These are phyloP conservation scores for Bombyx mandarina DNA, from an alignment of 1,140 invertebrate genomes.

Conservation along the genomic window DNA sequence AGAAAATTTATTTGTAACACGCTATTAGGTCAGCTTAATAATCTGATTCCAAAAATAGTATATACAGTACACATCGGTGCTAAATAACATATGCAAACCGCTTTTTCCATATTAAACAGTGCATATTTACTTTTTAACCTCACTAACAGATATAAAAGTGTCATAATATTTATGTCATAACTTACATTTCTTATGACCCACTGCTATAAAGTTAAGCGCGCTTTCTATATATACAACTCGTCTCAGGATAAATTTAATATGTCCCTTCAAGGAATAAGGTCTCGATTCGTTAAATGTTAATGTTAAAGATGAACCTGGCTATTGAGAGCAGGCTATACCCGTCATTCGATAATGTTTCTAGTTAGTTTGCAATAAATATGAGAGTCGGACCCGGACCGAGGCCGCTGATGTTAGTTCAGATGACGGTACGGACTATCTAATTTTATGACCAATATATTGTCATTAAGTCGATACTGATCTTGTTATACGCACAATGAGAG, in stretches of 20 bases:
- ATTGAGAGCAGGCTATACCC: slow-evolving; percentile 43
- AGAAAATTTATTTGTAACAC: background rate
- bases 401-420: slow-evolving; percentile 45
- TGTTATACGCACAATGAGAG: slow-evolving; percentile 68
- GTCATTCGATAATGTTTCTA: slow-evolving; percentile 66
- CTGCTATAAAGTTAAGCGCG: slow-evolving; percentile 51
- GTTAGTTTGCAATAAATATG: slow-evolving; percentile 63
- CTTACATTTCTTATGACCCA: slow-evolving; percentile 59
- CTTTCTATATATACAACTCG: slow-evolving; percentile 39
- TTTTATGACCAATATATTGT: slow-evolving; percentile 72
- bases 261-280: slow-evolving; percentile 40
- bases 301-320: slow-evolving; percentile 30
- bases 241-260: slow-evolving; percentile 29
- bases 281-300: slow-evolving; percentile 33
- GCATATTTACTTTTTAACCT: slow-evolving; percentile 59
- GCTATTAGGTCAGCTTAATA: no score
- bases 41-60: no score
- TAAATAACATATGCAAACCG: slow-evolving; percentile 22
- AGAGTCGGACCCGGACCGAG: slow-evolving; percentile 39
- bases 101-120: slow-evolving; percentile 28
- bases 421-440: slow-evolving; percentile 67
- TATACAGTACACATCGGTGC: background rate
- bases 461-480: slow-evolving; percentile 71
- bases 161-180: slow-evolving; percentile 68
- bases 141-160: slow-evolving; percentile 58